Conservation (phyloP, 1,140 invertebrate genomes). For the Hesperophylax magnus region DNA sequence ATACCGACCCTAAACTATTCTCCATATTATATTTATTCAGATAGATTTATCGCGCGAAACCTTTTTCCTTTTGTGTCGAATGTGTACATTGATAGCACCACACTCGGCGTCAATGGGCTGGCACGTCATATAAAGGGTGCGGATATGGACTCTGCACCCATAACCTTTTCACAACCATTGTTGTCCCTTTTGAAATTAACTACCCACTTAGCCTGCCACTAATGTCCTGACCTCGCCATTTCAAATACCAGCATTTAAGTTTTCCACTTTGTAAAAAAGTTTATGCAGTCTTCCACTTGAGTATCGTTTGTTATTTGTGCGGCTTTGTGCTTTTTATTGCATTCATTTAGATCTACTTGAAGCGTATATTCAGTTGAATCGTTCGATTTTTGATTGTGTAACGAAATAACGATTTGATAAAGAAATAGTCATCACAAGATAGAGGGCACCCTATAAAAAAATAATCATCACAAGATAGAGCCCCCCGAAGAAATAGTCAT, state of each 20-base stretch:
- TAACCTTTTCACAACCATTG: not conserved
- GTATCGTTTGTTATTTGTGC: not conserved
- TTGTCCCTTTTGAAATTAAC: conserved; percentile 29
- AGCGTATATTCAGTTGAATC: not conserved
- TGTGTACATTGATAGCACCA: conserved; percentile 28
- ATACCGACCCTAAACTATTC: not conserved
- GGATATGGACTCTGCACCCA: not conserved
- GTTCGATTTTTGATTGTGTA: conserved; percentile 26
- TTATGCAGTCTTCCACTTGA: not conserved
- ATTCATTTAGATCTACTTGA: not conserved
- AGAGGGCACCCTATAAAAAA: no score
- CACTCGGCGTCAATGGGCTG: conserved; percentile 13
- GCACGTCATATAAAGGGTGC: conserved; percentile 22
- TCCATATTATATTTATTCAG: not conserved
- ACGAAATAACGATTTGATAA: conserved; percentile 28
- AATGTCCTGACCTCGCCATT: not conserved
- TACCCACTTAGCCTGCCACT: conserved; percentile 25
- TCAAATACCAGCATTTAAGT: not conserved
- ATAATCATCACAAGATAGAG: no score
- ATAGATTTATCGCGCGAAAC: conserved; percentile 34
- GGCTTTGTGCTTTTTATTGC: not conserved
- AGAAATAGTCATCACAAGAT: not conserved
- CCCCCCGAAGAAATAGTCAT: no score
- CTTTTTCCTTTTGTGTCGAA: conserved; percentile 28
- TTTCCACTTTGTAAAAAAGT: not conserved